Evolutionary conservation across 1,140 invertebrate species (phyloP), one percentile per base, ranked within the genome.

Genomic region (Aethina tumida): DNA sequence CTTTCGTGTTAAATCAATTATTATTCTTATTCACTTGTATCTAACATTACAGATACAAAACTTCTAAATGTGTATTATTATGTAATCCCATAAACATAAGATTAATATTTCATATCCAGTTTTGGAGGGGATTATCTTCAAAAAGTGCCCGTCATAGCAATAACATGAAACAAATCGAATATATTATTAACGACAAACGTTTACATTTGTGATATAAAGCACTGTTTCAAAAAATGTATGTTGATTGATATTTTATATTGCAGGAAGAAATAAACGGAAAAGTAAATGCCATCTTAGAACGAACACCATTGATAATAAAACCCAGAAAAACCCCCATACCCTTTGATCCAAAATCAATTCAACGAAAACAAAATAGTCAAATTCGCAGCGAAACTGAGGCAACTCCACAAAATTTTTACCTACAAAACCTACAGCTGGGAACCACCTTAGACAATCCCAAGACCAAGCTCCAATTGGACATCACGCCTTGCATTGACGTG

Each of bases 271-370:
- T 86, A 7, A 65, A 68, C 12, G 63, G 71, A 12, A 74, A 79
- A 58, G 77, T 87, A 5, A 63, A 72, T 29, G 66, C 69, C 10
- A 74, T 81, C 1, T 58, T 85, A 19, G 63, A 70, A 10, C 71
- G 75, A 44, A 81, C 79, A 0, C 84, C 84, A 1, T 62, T 88
- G 2, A 71, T 75, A 19, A 74, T 88, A 37, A 75, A 74, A 45
- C 77, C 77, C 5, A 72, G 74, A 19, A 78, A 77, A 52, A 70
- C 75, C 12, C 73, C 77, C n/a, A 65, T 70, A n/a, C 59, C 71
- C 50, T 56, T 76, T 14, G n/a, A 36, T 21, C 18, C 29, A 17
- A 29, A 41, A 26, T 19, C 12, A 37, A 48, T 39, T 37, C 42
- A 39, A 36, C 24, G 17, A 20, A 41, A 26, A 16, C 15, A 41